These are phyloP conservation scores for Pachycephus smyrnensis DNA, from an alignment of 2,888 invertebrate genomes.

Conservation along the genomic window DNA sequence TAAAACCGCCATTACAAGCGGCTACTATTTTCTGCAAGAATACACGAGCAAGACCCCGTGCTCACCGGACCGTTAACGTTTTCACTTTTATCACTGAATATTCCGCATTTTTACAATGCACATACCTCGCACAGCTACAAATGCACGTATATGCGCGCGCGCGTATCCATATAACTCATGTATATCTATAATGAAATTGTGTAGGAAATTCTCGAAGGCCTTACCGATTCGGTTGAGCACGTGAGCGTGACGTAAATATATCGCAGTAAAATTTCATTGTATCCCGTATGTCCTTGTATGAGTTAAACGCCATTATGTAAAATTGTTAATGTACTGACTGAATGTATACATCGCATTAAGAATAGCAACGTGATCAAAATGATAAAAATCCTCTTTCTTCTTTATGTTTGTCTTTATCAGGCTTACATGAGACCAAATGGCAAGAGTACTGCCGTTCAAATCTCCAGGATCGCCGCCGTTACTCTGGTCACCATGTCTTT, in stretches of 20 bases:
- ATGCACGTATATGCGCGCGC: slow-evolving; percentile 10
- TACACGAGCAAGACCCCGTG: neutral
- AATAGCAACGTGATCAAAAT: neutral
- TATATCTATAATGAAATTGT: neutral
- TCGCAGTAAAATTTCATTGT: neutral
- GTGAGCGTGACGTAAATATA: neutral
- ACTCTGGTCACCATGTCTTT: slow-evolving; percentile 86
- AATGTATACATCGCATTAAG: neutral
- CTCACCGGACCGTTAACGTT: slow-evolving; percentile 1
- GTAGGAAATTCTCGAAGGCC: neutral
- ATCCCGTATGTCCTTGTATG: neutral
- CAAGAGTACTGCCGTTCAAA: slow-evolving; percentile 83
- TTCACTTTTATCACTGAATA: slow-evolving; percentile 17
- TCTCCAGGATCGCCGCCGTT: slow-evolving; percentile 86
- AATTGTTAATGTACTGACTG: neutral
- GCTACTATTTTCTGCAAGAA: neutral
- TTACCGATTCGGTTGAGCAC: neutral
- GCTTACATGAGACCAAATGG: slow-evolving; percentile 79
- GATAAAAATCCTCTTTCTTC: neutral
- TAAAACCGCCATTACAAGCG: neutral
- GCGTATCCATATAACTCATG: neutral
- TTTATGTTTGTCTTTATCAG: slow-evolving; percentile 65
- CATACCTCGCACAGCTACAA: slow-evolving; percentile 24
- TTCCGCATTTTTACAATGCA: slow-evolving; percentile 6
- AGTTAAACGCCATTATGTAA: neutral